Percentiles rank a stretch among this genome's conserved stretches.
phyloP scores from a whole-genome alignment of 2,797 vertebrate species.

The Clangula hyemalis region DNA sequence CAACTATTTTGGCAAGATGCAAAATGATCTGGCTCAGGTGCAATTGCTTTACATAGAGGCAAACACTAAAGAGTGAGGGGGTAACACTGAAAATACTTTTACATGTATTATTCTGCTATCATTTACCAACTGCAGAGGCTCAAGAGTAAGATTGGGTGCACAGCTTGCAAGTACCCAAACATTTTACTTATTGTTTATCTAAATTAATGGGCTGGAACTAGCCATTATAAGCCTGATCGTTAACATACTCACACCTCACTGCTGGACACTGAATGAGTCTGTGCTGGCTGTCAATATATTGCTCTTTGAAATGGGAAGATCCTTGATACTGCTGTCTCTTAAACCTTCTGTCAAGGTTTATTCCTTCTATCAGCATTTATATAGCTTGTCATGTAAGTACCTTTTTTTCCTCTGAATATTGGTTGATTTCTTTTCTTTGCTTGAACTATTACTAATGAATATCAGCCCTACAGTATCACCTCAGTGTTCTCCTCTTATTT shows the following conservation, averaged over 20 bases:
- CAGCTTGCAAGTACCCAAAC: background rate
- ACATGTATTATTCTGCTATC: background rate
- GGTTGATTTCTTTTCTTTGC: background rate
- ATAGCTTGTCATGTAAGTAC: background rate
- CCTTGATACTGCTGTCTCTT: background rate
- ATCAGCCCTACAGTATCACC: background rate
- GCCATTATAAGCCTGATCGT: background rate
- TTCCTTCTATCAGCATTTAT: background rate
- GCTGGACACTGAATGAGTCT: background rate
- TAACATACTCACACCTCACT: background rate
- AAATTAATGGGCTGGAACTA: background rate
- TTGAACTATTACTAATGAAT: background rate
- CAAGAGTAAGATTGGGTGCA: background rate
- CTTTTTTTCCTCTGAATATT: background rate
- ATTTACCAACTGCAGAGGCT: background rate
- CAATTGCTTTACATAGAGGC: background rate
- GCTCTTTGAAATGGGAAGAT: background rate
- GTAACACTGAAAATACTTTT: background rate
- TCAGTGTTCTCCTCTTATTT: background rate
- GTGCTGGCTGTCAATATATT: background rate
- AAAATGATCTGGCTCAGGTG: background rate
- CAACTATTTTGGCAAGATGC: background rate
- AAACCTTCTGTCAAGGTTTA: fast-evolving
- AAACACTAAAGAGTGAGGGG: background rate
- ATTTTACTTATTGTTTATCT: background rate